These are phyloP conservation scores for Acleris sparsana DNA, from an alignment of 2,888 invertebrate genomes.

Conservation along the genomic window DNA sequence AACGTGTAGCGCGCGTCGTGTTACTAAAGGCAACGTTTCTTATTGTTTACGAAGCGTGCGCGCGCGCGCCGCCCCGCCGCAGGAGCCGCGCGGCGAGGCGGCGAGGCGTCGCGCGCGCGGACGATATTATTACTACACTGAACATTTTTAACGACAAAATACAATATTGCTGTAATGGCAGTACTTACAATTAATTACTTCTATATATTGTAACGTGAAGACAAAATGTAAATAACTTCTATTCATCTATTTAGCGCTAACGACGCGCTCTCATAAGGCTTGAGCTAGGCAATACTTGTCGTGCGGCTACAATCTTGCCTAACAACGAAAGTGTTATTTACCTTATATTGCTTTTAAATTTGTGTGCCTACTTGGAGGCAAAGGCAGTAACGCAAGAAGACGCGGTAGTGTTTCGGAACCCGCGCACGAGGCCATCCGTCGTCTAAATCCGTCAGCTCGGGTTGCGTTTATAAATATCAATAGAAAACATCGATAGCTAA, in stretches of 20 bases:
- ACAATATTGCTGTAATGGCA: constrained; percentile 27
- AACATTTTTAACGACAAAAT: not conserved
- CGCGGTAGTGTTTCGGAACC: too few species aligned
- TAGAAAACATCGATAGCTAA: too few species aligned
- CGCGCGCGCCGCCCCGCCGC: too few species aligned
- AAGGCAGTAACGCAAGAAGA: constrained; percentile 12
- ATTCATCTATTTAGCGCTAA: constrained; percentile 22
- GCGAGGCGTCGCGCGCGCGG: too few species aligned
- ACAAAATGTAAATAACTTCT: constrained; percentile 15
- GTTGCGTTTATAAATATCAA: too few species aligned
- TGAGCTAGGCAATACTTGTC: constrained; percentile 21
- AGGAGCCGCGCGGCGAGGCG: too few species aligned
- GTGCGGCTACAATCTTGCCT: constrained; percentile 7
- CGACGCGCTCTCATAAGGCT: constrained; percentile 25
- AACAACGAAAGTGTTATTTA: constrained; percentile 6
- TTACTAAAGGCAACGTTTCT: not conserved
- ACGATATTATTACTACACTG: too few species aligned
- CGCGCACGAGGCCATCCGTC: too few species aligned
- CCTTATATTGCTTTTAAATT: constrained; percentile 28
- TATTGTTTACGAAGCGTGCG: too few species aligned
- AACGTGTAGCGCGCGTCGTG: too few species aligned
- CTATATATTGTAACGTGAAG: constrained; percentile 24
- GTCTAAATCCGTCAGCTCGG: too few species aligned
- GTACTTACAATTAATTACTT: constrained; percentile 30
- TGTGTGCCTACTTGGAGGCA: constrained; percentile 21